Base-by-base conservation (phyloP, 2,113 vertebrate species). In the Ptilorrhoa leucosticta region DNA sequence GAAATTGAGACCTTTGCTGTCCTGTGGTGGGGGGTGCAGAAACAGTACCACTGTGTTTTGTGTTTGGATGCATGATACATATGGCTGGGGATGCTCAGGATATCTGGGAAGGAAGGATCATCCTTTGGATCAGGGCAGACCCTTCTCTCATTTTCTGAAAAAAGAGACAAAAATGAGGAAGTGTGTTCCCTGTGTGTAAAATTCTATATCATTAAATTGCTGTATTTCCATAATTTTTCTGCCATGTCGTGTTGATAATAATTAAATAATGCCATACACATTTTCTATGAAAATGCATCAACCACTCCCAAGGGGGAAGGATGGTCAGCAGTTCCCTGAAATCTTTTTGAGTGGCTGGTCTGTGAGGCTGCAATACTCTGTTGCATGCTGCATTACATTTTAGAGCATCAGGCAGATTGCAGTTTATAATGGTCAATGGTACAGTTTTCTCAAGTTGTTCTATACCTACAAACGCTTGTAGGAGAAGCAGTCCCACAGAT, bases 11-110 rank as follows among this genome's bases (percentile, higher is more conserved):
- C 4, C 1, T 66, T 58, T 66, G 3, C 23, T 71, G 47, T 42
- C 13, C 10, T 0, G 0, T 12, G 2, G 1, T 14, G 5, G 7
- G 9, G 9, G 6, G 17, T 51, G 28, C 16, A 40, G 61, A 20
- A 63, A 10, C 19, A n/a, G 6, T 30, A 48, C 6, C 40, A 13
- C 28, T 22, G 7, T 58, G 26, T 13, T 30, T 2, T 26, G 7
- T 33, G 15, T 61, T 69, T 60, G 11, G 11, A 68, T 7, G 3
- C 23, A 42, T 15, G 33, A 35, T 37, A 24, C 3, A 31, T 33
- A 22, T 3, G 10, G 14, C 33, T 60, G 27, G 19, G 35, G 13
- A 39, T 10, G 54, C 8, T 64, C 21, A 56, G 21, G 53, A 64
- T 33, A 22, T 27, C 21, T 64, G 27, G 23, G 30, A 72, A 85